phyloP scores from a whole-genome alignment of 2,888 invertebrate species.

The Aporophyla lueneburgensis region DNA sequence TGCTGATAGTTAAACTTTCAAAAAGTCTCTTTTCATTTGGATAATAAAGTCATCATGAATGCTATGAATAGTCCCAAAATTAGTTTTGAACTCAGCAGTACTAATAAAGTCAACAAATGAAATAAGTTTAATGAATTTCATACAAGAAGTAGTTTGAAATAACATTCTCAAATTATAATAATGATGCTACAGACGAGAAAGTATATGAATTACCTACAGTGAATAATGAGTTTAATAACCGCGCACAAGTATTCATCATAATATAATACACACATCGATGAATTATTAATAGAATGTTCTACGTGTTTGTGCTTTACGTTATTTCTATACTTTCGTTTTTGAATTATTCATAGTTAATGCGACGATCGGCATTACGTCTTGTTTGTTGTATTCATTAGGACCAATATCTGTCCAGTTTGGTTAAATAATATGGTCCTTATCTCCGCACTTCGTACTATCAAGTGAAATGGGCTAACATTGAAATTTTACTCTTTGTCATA shows the following conservation, averaged over 20 bases:
- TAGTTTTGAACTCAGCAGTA: neutral
- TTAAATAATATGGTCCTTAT: slow-evolving; percentile 17
- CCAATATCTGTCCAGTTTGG: neutral
- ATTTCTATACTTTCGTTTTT: slow-evolving; percentile 76
- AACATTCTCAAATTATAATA: slow-evolving; percentile 10
- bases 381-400: slow-evolving; percentile 33
- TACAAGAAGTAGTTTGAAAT: slow-evolving; percentile 19
- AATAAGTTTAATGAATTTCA: neutral
- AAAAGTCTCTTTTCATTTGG: neutral
- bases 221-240: slow-evolving; percentile 63
- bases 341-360: slow-evolving; percentile 66
- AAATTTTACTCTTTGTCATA: slow-evolving; percentile 14
- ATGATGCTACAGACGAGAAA: slow-evolving; percentile 42
- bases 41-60: neutral
- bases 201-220: slow-evolving; percentile 33
- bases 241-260: slow-evolving; percentile 49
- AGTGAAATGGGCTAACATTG: neutral
- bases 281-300: slow-evolving; percentile 69
- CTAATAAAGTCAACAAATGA: neutral
- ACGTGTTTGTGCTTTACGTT: slow-evolving; percentile 52
- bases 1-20: neutral
- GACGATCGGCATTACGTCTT: slow-evolving; percentile 11
- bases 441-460: slow-evolving; percentile 3
- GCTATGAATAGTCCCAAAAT: neutral
- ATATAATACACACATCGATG: slow-evolving; percentile 60